Percentiles rank a stretch among this genome's conserved stretches.
phyloP scores from a whole-genome alignment of 1,140 invertebrate species.

The Drosophila elegans region DNA sequence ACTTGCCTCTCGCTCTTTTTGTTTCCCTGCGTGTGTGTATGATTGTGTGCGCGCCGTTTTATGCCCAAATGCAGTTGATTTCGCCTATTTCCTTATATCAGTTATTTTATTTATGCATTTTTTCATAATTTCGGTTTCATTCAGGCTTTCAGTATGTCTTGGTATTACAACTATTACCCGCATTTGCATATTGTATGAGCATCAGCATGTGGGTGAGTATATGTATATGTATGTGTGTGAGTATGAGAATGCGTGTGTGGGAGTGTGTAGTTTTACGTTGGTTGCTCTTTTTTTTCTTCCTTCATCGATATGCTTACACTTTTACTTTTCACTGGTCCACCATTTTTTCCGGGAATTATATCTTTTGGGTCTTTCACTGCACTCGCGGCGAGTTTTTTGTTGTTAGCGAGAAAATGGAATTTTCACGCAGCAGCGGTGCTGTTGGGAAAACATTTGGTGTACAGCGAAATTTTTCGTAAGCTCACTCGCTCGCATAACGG shows the following conservation, averaged over 20 bases:
- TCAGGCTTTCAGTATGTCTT: slow-evolving; percentile 47
- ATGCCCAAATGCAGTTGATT: slow-evolving; percentile 60
- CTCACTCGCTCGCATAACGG: slow-evolving; percentile 51
- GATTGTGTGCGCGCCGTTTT: slow-evolving; percentile 61
- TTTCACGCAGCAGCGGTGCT: slow-evolving; percentile 54
- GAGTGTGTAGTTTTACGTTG: slow-evolving; percentile 71
- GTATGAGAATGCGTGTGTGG: slow-evolving; percentile 27
- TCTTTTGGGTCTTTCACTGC: slow-evolving; percentile 31
- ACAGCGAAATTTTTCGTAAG: slow-evolving; percentile 76
- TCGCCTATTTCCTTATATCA: slow-evolving; percentile 25
- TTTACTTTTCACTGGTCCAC: slow-evolving; percentile 72
- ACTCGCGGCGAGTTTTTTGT: slow-evolving; percentile 28
- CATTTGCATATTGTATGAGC: slow-evolving; percentile 42
- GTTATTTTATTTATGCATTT: slow-evolving; percentile 54
- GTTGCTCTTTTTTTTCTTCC: slow-evolving; percentile 60
- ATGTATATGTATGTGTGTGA: slow-evolving; percentile 25
- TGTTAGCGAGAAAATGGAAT: slow-evolving; percentile 37
- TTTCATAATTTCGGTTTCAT: slow-evolving; percentile 55
- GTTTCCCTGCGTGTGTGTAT: slow-evolving; percentile 16
- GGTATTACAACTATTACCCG: slow-evolving; percentile 25
- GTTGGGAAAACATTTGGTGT: slow-evolving; percentile 74
- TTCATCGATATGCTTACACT: slow-evolving; percentile 75
- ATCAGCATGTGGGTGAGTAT: slow-evolving; percentile 3
- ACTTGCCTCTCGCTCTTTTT: slow-evolving; percentile 44
- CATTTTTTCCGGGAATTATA: slow-evolving; percentile 34